Evolutionary conservation across 2,888 invertebrate genomes (phyloP), one percentile per base, ranked within the genome.

Genomic region (Pardosa pseudoannulata): DNA sequence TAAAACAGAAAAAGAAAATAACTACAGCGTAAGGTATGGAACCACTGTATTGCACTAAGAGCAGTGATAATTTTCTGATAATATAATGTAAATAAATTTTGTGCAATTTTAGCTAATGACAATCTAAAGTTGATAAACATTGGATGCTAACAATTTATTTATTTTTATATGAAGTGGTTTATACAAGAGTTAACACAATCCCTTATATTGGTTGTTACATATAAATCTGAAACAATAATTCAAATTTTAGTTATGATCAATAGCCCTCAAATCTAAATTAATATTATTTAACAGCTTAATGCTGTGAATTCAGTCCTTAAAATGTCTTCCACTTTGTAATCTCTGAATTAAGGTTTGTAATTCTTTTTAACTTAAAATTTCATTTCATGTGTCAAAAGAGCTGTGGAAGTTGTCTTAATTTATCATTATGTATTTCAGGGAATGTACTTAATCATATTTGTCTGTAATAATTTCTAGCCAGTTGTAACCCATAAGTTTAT

Each of bases 61-160:
- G 46, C 46, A 46, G 16, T n/a, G 7, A 46, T 9, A 6, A 56
- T 23, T 23, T 56, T 65, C 3, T 19, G n/a, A 65, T 7, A 65
- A 3, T 31, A 65, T 7, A 65, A 3, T 31, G 31, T 65, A 31
- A 11, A 65, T 65, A 65, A 31, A 72, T 65, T 32, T 46, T 72
- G 27, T 67, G 28, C 39, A 9, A 16, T 73, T 65, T 67, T 50
- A 67, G 80, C 80, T 32, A 67, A 32, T 64, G 81, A 82, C 81
- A 82, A 82, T 82, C 81, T 82, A 39, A 80, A 70, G 67, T 19
- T 67, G 32, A 3, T 19, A n/a, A 32, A 36, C 19, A 67, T 65
- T 65, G 31, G 31, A 65, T 19, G 23, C 19, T 67, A 19, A n/a
- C 13, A n/a, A 31, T 65, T 65, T 65, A 65, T 65, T 67, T 67